Base-by-base conservation (phyloP, 1,140 invertebrate genomes). In the Reticulitermes speratus region DNA sequence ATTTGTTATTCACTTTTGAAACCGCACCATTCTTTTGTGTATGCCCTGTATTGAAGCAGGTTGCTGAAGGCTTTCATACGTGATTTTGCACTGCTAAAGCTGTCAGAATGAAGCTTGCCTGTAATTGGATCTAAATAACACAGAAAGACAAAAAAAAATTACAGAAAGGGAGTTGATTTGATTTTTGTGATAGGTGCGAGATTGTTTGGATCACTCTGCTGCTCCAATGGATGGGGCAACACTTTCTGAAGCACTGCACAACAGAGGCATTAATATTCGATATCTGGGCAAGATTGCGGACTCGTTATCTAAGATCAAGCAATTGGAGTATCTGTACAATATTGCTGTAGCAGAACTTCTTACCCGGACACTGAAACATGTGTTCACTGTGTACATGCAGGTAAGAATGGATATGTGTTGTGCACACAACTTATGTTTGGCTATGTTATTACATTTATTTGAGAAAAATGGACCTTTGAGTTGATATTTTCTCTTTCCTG, bases 171-270 rank as follows among this genome's bases (percentile, higher is more conserved):
- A n/a, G 12, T 2, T 75, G n/a, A 75, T 75, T 75, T n/a, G 16
- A 75, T n/a, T 9, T 75, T 75, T 30, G 7, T 75, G 90, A 82
- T 89, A 97, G 96, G 95, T 99, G 84, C 94, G 96, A 86, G 98
- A 99, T 89, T 98, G 97, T 89, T 91, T 98, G 88, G 97, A 99
- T 90, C 98, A 99, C 90, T 95, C 96, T 8, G 95, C 96, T 16
- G 96, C 97, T 21, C 97, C 98, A 7, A 97, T 99, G 94, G 98
- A 99, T 92, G 98, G 98, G 38, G 92, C 93, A 38, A 98, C 97
- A n/a, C 92, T 99, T n/a, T 95, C 97, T 2, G 98, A 99, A 90
- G 95, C 97, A 2, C 92, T 99, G 89, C 98, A 99, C 91, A 95
- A 95, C 87, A 94, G 97, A 88, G 99, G 99, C 86, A 99, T 99